Evolutionary conservation across 1,140 invertebrate species (phyloP).

Genomic region (Hirudo medicinalis): DNA sequence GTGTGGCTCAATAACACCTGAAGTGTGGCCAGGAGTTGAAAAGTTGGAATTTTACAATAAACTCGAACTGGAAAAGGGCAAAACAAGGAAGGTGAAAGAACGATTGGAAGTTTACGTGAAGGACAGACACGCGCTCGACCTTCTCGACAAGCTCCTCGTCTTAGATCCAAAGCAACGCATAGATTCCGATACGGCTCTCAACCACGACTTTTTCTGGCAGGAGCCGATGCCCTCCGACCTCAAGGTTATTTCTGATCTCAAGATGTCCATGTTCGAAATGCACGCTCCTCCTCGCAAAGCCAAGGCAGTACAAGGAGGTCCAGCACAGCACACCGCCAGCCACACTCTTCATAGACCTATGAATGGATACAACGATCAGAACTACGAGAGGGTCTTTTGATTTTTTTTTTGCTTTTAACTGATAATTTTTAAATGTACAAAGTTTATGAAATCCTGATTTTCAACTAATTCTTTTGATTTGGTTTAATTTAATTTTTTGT

Average conservation of each 20-base stretch:
- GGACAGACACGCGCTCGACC: constrained; percentile 77
- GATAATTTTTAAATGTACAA: too few relatives aligned
- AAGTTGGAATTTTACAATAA: constrained; percentile 78
- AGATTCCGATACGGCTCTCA: constrained; percentile 80
- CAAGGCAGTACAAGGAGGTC: constrained; percentile 25
- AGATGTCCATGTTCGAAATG: constrained; percentile 91
- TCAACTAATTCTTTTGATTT: not conserved
- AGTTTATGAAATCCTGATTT: too few relatives aligned
- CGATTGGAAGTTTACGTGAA: constrained; percentile 79
- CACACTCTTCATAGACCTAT: too few relatives aligned
- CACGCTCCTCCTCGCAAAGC: constrained; percentile 59
- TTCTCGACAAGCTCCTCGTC: constrained; percentile 79
- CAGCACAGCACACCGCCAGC: constrained; percentile 20
- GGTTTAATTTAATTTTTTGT: too few relatives aligned
- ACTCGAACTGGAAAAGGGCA: constrained; percentile 76
- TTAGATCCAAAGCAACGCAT: constrained; percentile 79
- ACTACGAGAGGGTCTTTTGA: constrained; percentile 4
- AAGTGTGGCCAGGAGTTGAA: constrained; percentile 85
- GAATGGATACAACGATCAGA: too few relatives aligned
- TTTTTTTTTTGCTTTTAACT: not conserved
- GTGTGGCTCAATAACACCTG: constrained; percentile 85
- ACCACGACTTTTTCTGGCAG: constrained; percentile 96
- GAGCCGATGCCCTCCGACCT: constrained; percentile 82
- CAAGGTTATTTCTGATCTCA: constrained; percentile 82
- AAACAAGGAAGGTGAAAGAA: constrained; percentile 81